Evolutionary conservation across 2,113 vertebrate species (phyloP).

Genomic region (human): GRCh38 chr17:1002501-1003000

Average conservation of each 20-base stretch:
- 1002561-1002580: neutral
- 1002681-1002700: neutral
- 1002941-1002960: slow-evolving; percentile 73
- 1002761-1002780: neutral
- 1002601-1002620: neutral
- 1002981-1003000: slow-evolving; percentile 75
- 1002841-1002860: neutral
- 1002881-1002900: slow-evolving; percentile 48
- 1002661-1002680: neutral
- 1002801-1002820: slow-evolving; percentile 34
- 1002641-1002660: neutral
- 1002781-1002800: neutral
- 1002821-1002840: slow-evolving; percentile 17
- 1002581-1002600: neutral
- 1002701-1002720: neutral
- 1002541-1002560: neutral
- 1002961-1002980: slow-evolving; percentile 76
- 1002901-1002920: slow-evolving; percentile 72
- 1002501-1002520: neutral
- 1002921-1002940: slow-evolving; percentile 79
- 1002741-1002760: neutral
- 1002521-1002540: neutral
- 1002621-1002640: neutral
- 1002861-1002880: slow-evolving; percentile 17
- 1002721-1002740: neutral